phyloP scores from a whole-genome alignment of 2,797 vertebrate genomes.

The Cercopithecus mitis region DNA sequence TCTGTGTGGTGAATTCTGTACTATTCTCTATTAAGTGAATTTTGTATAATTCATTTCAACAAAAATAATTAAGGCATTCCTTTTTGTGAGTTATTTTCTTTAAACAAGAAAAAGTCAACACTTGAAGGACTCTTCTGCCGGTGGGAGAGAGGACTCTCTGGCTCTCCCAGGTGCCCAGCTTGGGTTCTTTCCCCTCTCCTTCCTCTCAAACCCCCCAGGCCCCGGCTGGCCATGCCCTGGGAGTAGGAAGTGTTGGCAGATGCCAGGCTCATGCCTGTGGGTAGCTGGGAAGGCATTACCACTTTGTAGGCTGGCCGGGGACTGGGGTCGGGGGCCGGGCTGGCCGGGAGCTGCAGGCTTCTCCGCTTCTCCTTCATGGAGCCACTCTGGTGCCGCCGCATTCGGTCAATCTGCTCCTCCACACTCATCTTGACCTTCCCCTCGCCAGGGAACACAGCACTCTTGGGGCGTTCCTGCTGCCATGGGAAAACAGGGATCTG shows the following conservation, averaged over 20 bases:
- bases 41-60: neutral
- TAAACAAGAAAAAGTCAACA: neutral
- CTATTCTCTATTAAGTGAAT: neutral
- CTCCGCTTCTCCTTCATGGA: slow-evolving; percentile 94
- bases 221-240: neutral
- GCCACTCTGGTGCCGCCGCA: slow-evolving; percentile 93
- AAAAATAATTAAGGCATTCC: neutral
- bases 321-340: slow-evolving; percentile 83
- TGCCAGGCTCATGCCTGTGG: fast-evolving
- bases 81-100: neutral
- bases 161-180: neutral
- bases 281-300: slow-evolving; percentile 80
- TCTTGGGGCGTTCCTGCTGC: slow-evolving; percentile 93
- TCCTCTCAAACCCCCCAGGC: neutral
- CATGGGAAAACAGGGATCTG: neutral
- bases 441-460: slow-evolving; percentile 90
- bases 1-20: neutral
- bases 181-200: neutral
- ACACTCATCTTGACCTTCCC: slow-evolving; percentile 95
- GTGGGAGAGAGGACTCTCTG: fast-evolving
- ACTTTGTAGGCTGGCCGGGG: slow-evolving; percentile 90
- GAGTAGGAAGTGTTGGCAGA: neutral
- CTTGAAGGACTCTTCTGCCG: neutral
- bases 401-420: slow-evolving; percentile 95
- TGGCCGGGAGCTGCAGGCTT: slow-evolving; percentile 91